These are phyloP conservation scores for Megathymus violae DNA, from an alignment of 1,140 invertebrate genomes.

Conservation along the genomic window DNA sequence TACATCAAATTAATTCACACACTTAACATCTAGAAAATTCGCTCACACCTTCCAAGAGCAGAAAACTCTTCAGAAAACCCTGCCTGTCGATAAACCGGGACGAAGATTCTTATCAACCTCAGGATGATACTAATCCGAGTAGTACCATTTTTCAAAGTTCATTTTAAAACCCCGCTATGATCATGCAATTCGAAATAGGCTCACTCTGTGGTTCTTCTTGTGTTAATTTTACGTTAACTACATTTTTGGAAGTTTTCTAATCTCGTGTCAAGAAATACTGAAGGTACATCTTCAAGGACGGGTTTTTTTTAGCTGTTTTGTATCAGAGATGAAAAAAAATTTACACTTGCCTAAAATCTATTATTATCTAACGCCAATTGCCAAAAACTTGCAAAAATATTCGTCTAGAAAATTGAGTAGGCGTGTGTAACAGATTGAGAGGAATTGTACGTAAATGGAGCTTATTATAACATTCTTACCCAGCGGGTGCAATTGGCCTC, in stretches of 20 bases:
- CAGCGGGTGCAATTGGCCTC: conserved; percentile 73
- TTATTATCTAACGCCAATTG: background rate
- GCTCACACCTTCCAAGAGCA: background rate
- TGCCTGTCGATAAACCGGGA: background rate
- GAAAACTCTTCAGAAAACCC: background rate
- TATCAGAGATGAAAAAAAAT: background rate
- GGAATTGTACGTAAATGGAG: conserved; percentile 8
- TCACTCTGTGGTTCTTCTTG: background rate
- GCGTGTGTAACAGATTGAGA: conserved; percentile 21
- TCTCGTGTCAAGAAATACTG: background rate
- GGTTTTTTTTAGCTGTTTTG: background rate
- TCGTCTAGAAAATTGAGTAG: background rate
- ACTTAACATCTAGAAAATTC: conserved; percentile 39
- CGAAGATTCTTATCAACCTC: background rate
- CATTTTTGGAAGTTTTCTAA: too few species aligned
- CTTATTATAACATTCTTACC: conserved; percentile 57
- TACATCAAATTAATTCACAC: conserved; percentile 61
- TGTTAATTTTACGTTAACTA: too few species aligned
- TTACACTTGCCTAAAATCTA: background rate
- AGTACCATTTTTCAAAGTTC: background rate
- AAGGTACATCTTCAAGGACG: background rate
- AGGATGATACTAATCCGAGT: background rate
- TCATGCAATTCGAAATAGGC: background rate
- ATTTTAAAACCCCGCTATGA: background rate
- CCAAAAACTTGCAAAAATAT: background rate